phyloP scores from a whole-genome alignment of 2,113 vertebrate genomes.

The Rhadina sibilatrix region DNA sequence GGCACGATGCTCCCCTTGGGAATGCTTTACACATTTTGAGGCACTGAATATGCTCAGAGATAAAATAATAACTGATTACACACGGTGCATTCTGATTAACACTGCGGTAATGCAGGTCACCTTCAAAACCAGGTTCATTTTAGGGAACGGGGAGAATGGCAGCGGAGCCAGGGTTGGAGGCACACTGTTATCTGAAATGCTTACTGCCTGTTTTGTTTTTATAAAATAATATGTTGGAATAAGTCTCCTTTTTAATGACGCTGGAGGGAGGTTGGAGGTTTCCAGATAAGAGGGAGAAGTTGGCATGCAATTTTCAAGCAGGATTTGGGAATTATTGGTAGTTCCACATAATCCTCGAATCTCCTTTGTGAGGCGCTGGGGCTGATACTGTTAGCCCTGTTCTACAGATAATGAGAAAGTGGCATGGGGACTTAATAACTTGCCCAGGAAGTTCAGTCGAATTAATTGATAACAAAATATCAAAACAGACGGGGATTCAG shows the following conservation, averaged over 20 bases:
- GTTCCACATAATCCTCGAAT: constrained; percentile 1
- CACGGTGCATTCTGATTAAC: constrained; percentile 63
- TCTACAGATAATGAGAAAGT: constrained; percentile 1
- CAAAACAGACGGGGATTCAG: background rate
- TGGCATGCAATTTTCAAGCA: constrained; percentile 3
- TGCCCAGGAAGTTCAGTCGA: constrained; percentile 37
- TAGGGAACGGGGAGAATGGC: background rate
- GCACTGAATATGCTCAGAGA: constrained; percentile 34
- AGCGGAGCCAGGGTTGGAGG: background rate
- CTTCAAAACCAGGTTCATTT: constrained; percentile 43
- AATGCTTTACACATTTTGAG: constrained; percentile 36
- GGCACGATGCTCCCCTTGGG: background rate
- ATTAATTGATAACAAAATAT: constrained; percentile 32
- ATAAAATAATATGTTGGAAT: background rate
- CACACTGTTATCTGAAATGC: constrained; percentile 1
- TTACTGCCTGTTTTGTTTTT: background rate
- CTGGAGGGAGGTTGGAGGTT: background rate
- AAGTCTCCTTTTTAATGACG: constrained; percentile 10
- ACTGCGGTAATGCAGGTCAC: constrained; percentile 51
- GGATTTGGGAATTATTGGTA: background rate
- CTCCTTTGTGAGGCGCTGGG: background rate
- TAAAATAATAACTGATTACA: constrained; percentile 63
- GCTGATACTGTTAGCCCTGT: background rate
- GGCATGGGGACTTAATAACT: constrained; percentile 10
- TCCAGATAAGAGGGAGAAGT: background rate